Evolutionary conservation across 2,113 vertebrate genomes (phyloP), one percentile per base, ranked within the genome.

Genomic region (Anser brachyrhynchus): DNA sequence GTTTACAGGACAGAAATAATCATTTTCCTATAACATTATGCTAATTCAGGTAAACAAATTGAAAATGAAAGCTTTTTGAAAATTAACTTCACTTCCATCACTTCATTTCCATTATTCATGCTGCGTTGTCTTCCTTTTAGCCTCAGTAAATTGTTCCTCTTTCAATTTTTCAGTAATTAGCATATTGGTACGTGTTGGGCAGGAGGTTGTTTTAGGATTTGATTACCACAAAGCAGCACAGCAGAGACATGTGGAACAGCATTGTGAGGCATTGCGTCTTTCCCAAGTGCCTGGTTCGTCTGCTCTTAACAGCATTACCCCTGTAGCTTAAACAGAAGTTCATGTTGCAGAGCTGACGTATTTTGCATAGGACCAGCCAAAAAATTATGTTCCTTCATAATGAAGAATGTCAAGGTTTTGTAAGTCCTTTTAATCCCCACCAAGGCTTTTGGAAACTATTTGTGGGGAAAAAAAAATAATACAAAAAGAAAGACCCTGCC

Each of bases 361-460:
- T 67, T 82, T 72, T 4, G 22, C 1, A 5, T 20, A 17, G 72
- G 43, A 61, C 11, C 5, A 33, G 75, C 72, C 83, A 70, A 58
- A 58, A 85, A 80, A 22, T 1, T 18, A 9, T 29, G n/a, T 59
- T 74, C 61, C 44, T 86, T 82, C 80, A 44, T 70, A 43, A 49
- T 2, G 17, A 69, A 28, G 67, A 83, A 73, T 14, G 29, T 59
- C 59, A 59, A 28, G 18, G 12, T 77, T 93, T 80, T 43, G 1
- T 13, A 81, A 83, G 41, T 16, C 35, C 59, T 77, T 80, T 90
- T 86, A 72, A 88, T 55, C 83, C 91, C 49, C 86, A 80, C 14
- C 49, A 69, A 83, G 35, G 29, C 55, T 83, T 87, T 73, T 70
- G 83, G 83, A 79, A 90, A 72, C 4, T 8, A 46, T 58, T 35